These are phyloP conservation scores for Larimichthys polyactis DNA, from an alignment of 2,113 vertebrate genomes.

Conservation along the genomic window DNA sequence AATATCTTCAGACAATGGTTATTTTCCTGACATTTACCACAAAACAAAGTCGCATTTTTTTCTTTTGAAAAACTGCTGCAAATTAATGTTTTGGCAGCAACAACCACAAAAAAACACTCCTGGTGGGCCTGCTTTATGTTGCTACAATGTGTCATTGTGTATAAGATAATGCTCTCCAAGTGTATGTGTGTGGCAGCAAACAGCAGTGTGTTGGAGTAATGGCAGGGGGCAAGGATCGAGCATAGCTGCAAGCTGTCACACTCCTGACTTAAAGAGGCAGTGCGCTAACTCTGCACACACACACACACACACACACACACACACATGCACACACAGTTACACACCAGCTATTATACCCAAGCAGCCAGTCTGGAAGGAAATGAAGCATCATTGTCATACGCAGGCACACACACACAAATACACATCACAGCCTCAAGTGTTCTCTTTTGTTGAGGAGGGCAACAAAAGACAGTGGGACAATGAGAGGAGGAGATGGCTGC, in stretches of 20 bases:
- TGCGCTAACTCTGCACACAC: slow-evolving; percentile 52
- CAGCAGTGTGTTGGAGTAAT: slow-evolving; percentile 65
- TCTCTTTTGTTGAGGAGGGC: slow-evolving; percentile 61
- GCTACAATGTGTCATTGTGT: slow-evolving; percentile 40
- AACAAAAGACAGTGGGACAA: slow-evolving; percentile 70
- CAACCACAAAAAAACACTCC: slow-evolving; percentile 2
- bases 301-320: slow-evolving; percentile 42
- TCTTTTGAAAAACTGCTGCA: background rate
- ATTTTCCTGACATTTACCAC: background rate
- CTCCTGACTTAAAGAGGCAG: slow-evolving; percentile 78
- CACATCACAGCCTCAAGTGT: slow-evolving; percentile 50
- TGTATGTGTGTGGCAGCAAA: slow-evolving; percentile 61
- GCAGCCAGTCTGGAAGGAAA: slow-evolving; percentile 70
- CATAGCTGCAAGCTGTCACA: slow-evolving; percentile 81
- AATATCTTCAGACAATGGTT: background rate
- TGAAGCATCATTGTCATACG: slow-evolving; percentile 71
- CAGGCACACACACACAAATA: slow-evolving; percentile 35
- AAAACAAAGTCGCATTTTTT: background rate
- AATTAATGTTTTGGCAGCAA: background rate
- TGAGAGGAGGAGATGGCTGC: slow-evolving; percentile 65
- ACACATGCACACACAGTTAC: slow-evolving; percentile 34
- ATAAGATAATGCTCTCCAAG: slow-evolving; percentile 35
- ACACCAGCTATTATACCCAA: slow-evolving; percentile 66
- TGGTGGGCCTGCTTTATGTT: slow-evolving; percentile 17
- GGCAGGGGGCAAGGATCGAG: slow-evolving; percentile 71